These are phyloP conservation scores for Paguma larvata DNA, from an alignment of 2,797 vertebrate genomes.

Conservation along the genomic window DNA sequence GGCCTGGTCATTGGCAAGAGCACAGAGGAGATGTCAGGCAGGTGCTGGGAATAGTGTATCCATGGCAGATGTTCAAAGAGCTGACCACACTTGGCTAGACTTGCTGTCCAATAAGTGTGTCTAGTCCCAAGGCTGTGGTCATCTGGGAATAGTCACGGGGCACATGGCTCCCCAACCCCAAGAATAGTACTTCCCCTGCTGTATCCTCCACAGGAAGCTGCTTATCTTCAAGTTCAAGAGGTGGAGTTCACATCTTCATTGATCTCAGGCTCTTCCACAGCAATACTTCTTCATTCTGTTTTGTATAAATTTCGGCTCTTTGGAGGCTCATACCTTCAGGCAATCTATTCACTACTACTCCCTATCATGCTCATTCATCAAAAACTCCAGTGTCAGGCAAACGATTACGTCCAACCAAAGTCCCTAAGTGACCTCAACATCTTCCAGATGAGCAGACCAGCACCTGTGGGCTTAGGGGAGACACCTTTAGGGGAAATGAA, in stretches of 20 bases:
- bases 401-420: neutral
- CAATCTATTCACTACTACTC: neutral
- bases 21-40: conserved; percentile 77
- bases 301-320: neutral
- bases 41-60: conserved; percentile 78
- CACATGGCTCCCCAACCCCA: neutral
- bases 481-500: neutral
- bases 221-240: conserved; percentile 25
- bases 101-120: conserved; percentile 72
- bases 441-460: neutral
- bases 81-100: conserved; percentile 78
- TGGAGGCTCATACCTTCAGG: neutral
- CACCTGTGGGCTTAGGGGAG: neutral
- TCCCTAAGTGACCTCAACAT: neutral
- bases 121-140: conserved; percentile 64
- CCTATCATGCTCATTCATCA: neutral
- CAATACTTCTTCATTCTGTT: neutral
- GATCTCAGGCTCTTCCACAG: neutral
- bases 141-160: conserved; percentile 63
- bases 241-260: neutral
- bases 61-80: conserved; percentile 80
- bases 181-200: neutral
- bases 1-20: conserved; percentile 81
- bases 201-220: neutral
- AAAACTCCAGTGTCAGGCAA: neutral